Base-by-base conservation (phyloP, 2,888 invertebrate genomes). In the Papilio elwesi region DNA sequence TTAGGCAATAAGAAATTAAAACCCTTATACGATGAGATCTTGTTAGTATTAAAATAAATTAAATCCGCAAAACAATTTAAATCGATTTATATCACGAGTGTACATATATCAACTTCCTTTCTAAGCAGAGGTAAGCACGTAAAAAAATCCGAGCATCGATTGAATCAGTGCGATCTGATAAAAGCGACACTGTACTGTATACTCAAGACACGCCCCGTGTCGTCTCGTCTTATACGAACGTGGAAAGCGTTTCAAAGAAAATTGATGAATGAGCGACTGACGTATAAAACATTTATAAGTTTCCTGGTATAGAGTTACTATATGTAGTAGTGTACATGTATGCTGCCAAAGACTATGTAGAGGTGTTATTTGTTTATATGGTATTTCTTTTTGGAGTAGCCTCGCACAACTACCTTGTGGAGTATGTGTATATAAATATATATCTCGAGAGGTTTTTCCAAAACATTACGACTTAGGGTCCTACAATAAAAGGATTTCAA, bases 91-190 rank as follows among this genome's bases (percentile, higher is more conserved):
- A n/a, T n/a, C n/a, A 43, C 4, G n/a, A n/a, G 38, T 57, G 57
- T n/a, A 9, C 59, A 43, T 62, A 9, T n/a, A 62, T 43, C 43
- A 6, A 62, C 43, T 43, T 62, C 59, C 43, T 62, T 62, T 62
- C 59, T 38, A 59, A n/a, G 43, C 43, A 9, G n/a, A n/a, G n/a
- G 59, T 62, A 11, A 59, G n/a, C 8, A 5, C n/a, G 43, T 43
- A 15, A 62, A 62, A 62, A 62, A 62, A 62, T 62, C 59, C 10
- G 15, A 62, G 43, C 26, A 64, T 57, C 13, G 55, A 65, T 70
- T 65, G 38, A 65, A 57, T 70, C 48, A 15, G 36, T 53, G n/a
- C 70, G 38, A 70, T 57, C 65, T 47, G 70, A 65, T 70, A 70
- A 70, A 57, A 26, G 55, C 10, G 12, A 70, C 70, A 26, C 26